Evolutionary conservation across 2,797 vertebrate species (phyloP).

Genomic region (Dicrostonyx torquatus): DNA sequence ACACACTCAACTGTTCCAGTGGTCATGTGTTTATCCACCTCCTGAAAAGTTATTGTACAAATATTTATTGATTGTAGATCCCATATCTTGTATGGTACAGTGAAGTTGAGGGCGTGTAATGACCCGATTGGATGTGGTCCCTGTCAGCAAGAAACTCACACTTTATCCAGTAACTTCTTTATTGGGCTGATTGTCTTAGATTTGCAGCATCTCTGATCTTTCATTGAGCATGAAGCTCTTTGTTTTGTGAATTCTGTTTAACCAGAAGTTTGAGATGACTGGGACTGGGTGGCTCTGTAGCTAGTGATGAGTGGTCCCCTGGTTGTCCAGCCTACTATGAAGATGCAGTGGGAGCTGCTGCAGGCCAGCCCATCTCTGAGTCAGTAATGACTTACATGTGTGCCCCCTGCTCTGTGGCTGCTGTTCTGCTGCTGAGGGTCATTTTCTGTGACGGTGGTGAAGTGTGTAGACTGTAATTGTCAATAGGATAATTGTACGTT

Average conservation of each 20-base stretch:
- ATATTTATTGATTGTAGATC: not conserved
- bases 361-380: conserved; percentile 50
- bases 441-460: conserved; percentile 69
- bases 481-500: conserved; percentile 70
- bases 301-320: not conserved
- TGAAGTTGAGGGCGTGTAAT: not conserved
- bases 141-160: not conserved
- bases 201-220: not conserved
- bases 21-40: not conserved
- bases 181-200: not conserved
- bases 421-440: conserved; percentile 59
- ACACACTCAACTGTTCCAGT: not conserved
- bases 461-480: conserved; percentile 77
- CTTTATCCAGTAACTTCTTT: not conserved
- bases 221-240: not conserved
- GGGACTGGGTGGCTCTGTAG: not conserved
- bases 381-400: conserved; percentile 75
- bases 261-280: not conserved
- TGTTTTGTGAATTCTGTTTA: not conserved
- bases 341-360: not conserved
- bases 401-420: conserved; percentile 62
- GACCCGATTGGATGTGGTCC: not conserved
- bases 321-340: not conserved
- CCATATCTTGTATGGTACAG: not conserved
- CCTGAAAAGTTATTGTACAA: not conserved